Percentiles rank a stretch among this genome's conserved stretches.
Evolutionary conservation across 2,888 invertebrate genomes (phyloP).

Genomic region (Brachypalpus laphriformis): DNA sequence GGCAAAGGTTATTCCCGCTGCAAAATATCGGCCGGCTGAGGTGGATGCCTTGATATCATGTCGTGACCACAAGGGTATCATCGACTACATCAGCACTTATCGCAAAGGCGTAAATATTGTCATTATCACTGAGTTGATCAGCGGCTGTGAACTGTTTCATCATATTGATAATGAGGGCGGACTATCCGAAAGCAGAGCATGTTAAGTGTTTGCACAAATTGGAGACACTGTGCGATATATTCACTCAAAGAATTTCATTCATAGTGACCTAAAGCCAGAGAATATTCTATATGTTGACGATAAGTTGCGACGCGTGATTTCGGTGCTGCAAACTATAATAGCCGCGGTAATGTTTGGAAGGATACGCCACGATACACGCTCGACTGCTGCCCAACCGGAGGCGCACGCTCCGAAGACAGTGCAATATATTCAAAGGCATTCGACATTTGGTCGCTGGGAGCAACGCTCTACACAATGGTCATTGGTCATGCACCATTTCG

Average conservation of each 20-base stretch:
- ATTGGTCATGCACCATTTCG: constrained; percentile 94
- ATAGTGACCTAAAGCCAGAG: constrained; percentile 97
- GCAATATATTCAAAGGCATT: constrained; percentile 92
- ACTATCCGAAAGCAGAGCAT: constrained; percentile 91
- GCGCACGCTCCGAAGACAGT: constrained; percentile 84
- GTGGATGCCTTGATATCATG: constrained; percentile 91
- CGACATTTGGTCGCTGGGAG: constrained; percentile 98
- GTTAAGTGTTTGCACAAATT: constrained; percentile 91
- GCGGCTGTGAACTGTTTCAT: constrained; percentile 91
- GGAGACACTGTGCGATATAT: constrained; percentile 93
- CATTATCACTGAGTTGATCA: constrained; percentile 93
- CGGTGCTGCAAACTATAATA: constrained; percentile 89
- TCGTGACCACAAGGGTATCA: constrained; percentile 94
- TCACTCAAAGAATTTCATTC: constrained; percentile 93
- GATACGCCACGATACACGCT: constrained; percentile 93
- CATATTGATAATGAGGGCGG: constrained; percentile 85
- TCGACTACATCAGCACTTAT: constrained; percentile 92
- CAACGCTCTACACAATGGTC: constrained; percentile 89
- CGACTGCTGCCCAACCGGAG: constrained; percentile 96
- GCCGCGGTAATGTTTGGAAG: constrained; percentile 77
- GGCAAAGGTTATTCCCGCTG: constrained; percentile 79
- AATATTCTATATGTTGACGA: constrained; percentile 84
- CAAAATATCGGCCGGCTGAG: constrained; percentile 84
- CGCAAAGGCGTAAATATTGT: constrained; percentile 94
- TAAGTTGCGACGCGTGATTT: constrained; percentile 87